Base-by-base conservation (phyloP, 2,113 vertebrate genomes). In the Anarrhichthys ocellatus region DNA sequence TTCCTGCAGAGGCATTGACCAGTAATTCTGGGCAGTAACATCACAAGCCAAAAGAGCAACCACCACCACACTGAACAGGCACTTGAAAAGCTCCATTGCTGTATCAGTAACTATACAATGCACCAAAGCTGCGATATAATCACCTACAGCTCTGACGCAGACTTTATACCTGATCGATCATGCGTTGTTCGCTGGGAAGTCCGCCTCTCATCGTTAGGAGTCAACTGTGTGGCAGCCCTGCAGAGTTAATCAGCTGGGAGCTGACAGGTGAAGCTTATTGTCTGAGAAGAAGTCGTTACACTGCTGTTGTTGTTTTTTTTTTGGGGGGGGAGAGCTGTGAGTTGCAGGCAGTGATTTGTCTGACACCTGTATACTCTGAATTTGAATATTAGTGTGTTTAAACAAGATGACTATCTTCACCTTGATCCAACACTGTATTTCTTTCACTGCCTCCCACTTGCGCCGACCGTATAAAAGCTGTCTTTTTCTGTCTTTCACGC, bases 251-350 rank as follows among this genome's bases (percentile, higher is more conserved):
- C 82, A 87, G 80, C 74, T 64, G 70, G 44, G 44, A 61, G 85
- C 80, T 80, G 86, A 84, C 91, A 93, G 92, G 83, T 92, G 88
- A 73, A 89, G 73, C 77, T 84, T 48, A 83, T 90, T 82, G 73
- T 83, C 84, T 82, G 84, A 80, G 62, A 76, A 84, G 68, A 81
- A 78, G 64, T 80, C 80, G 80, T 77, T 83, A 80, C 68, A 32
- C 18, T 15, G 76, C 76, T 46, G 62, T 50, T 76, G 20, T 50
- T 61, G 62, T 73, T 67, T 63, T 8, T 56, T 54, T n/a, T 3
- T 5, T 1, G 9, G 22, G 22, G 52, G 48, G 20, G 22, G 22
- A 22, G 48, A 2, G 48, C 6, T 52, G 50, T 20, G 50, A 54
- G 61, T 14, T 34, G n/a, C 76, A 85, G 54, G 36, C 59, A 34